phyloP scores from a whole-genome alignment of 2,888 invertebrate genomes.

The Ametastegia equiseti region DNA sequence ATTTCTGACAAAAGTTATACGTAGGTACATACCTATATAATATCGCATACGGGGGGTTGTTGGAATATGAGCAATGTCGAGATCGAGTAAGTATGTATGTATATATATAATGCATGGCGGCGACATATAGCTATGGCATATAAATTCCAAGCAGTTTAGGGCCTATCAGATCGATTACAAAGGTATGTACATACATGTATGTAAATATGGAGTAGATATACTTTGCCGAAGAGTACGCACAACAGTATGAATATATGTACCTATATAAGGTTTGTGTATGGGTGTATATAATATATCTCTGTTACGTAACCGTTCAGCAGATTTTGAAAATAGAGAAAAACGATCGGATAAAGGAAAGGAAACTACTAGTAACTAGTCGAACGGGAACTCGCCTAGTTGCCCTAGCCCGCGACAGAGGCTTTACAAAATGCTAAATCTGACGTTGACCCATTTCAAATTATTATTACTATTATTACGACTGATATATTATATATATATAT shows the following conservation, averaged over 20 bases:
- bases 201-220: no score
- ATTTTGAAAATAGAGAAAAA: background rate
- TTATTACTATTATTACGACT: background rate
- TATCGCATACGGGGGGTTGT: no score
- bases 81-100: no score
- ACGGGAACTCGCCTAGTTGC: background rate
- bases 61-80: no score
- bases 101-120: no score
- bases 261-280: no score
- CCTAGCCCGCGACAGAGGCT: background rate
- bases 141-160: background rate
- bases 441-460: conserved; percentile 11
- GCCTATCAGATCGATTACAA: background rate
- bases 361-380: conserved; percentile 20
- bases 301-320: conserved; percentile 20
- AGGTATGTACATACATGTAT: background rate
- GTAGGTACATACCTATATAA: no score
- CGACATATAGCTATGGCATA: no score
- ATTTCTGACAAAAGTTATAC: no score
- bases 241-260: background rate
- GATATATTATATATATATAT: no score
- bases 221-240: background rate
- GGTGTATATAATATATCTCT: background rate
- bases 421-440: conserved; percentile 23
- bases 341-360: conserved; percentile 13